These are phyloP conservation scores for Columba livia DNA, from an alignment of 2,113 vertebrate species.

Conservation along the genomic window DNA sequence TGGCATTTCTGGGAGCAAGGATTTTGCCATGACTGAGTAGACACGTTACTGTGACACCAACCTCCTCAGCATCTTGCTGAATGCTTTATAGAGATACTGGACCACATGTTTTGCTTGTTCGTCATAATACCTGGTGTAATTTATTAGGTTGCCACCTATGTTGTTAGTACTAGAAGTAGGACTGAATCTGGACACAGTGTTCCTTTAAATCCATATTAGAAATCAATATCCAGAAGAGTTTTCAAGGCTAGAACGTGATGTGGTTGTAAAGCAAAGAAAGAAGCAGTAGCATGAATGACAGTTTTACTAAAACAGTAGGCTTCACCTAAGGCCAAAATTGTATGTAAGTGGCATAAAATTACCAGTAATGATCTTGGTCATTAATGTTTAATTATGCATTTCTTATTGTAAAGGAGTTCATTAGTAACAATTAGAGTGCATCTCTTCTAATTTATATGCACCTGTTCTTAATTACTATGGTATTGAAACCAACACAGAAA, in stretches of 20 bases:
- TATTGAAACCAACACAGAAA: conserved; percentile 61
- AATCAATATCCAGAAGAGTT: conserved; percentile 3
- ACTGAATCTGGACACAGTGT: background rate
- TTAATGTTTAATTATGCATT: conserved; percentile 76
- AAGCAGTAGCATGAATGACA: conserved; percentile 9
- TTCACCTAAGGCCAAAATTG: conserved; percentile 62
- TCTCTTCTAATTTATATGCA: conserved; percentile 65
- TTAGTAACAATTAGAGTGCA: conserved; percentile 69
- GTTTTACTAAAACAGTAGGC: conserved; percentile 27
- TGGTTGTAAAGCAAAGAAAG: conserved; percentile 11
- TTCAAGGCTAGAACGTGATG: background rate
- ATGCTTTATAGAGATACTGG: background rate
- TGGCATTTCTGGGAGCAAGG: background rate
- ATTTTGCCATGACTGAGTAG: background rate
- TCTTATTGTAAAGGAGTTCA: conserved; percentile 65
- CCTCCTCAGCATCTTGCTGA: background rate
- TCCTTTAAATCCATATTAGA: background rate
- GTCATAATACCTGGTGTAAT: background rate
- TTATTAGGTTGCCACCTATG: background rate
- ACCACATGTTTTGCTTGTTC: background rate
- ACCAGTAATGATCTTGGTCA: conserved; percentile 52
- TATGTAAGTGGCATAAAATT: conserved; percentile 60
- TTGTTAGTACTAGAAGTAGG: background rate
- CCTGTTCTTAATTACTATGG: conserved; percentile 65
- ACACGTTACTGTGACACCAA: background rate